Conservation (phyloP, 2,888 invertebrate genomes). For the Pseudococcus longispinus region DNA sequence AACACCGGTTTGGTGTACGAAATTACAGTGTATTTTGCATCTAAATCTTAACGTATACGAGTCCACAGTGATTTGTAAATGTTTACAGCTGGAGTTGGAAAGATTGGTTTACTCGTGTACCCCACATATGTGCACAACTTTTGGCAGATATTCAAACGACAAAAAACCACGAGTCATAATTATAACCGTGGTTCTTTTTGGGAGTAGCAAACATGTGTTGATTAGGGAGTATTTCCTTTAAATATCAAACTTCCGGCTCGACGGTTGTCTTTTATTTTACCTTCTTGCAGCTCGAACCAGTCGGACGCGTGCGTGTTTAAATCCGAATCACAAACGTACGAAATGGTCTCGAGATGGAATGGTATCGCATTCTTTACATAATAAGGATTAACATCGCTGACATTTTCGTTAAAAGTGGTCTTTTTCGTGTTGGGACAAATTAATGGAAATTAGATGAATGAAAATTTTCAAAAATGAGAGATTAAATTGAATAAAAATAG, state of each 20-base stretch:
- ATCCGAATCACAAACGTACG: not conserved
- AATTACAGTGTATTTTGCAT: not conserved
- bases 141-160: slow-evolving; percentile 23
- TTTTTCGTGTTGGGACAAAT: no score
- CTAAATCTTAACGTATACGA: no score
- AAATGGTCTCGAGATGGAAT: not conserved
- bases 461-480: no score
- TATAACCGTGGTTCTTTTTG: not conserved
- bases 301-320: not conserved
- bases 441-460: no score
- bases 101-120: not conserved
- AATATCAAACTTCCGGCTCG: slow-evolving; percentile 14
- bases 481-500: no score
- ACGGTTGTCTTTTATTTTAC: not conserved
- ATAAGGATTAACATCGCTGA: not conserved
- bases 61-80: not conserved
- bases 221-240: slow-evolving; percentile 9
- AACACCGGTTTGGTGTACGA: not conserved
- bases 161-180: slow-evolving; percentile 11
- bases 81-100: not conserved
- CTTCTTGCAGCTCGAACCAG: not conserved
- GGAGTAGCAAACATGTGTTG: not conserved
- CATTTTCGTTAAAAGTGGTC: no score
- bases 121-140: not conserved
- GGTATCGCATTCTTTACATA: not conserved